Base-by-base conservation (phyloP, 2,888 invertebrate species). In the Tanytarsus gracilentus region DNA sequence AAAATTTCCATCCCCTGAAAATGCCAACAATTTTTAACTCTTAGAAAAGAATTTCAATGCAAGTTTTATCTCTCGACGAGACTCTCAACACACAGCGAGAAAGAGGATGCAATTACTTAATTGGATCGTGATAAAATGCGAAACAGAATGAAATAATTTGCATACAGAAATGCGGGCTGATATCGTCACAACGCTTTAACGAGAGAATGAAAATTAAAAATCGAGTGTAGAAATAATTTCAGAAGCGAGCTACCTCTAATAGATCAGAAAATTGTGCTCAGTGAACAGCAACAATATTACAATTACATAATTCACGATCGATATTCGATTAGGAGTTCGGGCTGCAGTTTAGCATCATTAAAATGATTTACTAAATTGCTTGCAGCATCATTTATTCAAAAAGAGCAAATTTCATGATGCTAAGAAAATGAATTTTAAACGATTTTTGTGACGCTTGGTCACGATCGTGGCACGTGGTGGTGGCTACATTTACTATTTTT, bases 391-490 rank as follows among this genome's bases (percentile, higher is more conserved):
- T 56, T 56, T 56, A 56, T 39, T 56, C 40, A 44, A 44, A 44
- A n/a, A n/a, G 18, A 44, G 11, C 44, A 56, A 56, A 56, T 36
- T 33, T 30, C 14, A 18, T 30, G 14, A 14, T 53, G 18, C 16
- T 21, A 53, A 33, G 23, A 30, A 14, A 53, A 53, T 36, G 33
- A 26, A 33, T 55, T 40, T 21, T 16, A 55, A 55, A 55, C 39
- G 39, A 55, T 26, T 48, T 58, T 56, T 58, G 48, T 53, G 60
- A 62, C 62, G 62, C 55, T 60, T 62, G 52, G 62, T 62, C 62
- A 62, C 62, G 62, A 62, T 53, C 61, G 48, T 50, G 53, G 62
- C 62, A 61, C 62, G 62, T 62, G n/a, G n/a, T n/a, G n/a, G n/a
- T n/a, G n/a, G 62, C 62, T 61, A 48, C 44, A 58, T 25, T 30